These are phyloP conservation scores for Syrrhaptes paradoxus DNA, from an alignment of 2,113 vertebrate genomes.

Conservation along the genomic window DNA sequence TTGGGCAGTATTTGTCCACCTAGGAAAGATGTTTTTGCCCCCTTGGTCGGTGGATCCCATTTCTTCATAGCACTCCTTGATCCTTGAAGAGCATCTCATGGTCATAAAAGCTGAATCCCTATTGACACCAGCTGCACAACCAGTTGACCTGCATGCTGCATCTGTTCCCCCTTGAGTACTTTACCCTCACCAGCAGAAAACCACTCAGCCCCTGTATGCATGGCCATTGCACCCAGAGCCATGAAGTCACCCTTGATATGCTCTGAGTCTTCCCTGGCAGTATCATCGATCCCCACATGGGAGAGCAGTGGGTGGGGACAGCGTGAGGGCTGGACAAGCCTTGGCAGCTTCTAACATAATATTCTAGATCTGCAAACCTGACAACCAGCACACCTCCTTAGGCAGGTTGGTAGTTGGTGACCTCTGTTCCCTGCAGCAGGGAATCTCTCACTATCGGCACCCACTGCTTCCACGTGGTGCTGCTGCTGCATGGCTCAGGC, in stretches of 20 bases:
- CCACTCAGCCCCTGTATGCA: background rate
- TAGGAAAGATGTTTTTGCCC: background rate
- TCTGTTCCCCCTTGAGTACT: background rate
- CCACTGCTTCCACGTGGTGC: accelerated
- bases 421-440: background rate
- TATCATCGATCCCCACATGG: accelerated
- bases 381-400: background rate
- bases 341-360: background rate
- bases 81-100: background rate
- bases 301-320: background rate
- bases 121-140: background rate
- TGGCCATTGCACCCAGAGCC: background rate
- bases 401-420: background rate
- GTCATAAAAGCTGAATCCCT: background rate
- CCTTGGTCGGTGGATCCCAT: background rate
- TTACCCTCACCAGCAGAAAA: background rate
- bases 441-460: background rate
- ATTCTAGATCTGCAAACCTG: background rate
- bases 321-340: background rate
- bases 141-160: background rate
- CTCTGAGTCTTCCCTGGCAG: background rate
- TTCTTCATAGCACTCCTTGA: background rate
- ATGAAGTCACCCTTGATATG: background rate
- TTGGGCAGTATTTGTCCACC: background rate
- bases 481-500: background rate